Percentiles rank a stretch among this genome's conserved stretches.
phyloP scores from a whole-genome alignment of 2,113 vertebrate genomes.

The Anoplopoma fimbria region DNA sequence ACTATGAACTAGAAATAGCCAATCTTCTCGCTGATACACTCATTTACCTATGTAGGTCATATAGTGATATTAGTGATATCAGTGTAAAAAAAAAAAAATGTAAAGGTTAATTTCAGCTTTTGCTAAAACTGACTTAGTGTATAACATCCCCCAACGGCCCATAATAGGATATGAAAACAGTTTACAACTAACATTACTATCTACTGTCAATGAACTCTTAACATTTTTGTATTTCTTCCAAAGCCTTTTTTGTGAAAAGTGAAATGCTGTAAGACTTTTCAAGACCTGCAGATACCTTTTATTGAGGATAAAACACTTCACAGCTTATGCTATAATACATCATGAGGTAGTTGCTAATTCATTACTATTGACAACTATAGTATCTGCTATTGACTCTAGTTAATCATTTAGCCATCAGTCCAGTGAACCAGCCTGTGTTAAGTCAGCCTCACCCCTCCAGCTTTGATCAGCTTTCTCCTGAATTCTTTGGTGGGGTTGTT shows the following conservation, averaged over 20 bases:
- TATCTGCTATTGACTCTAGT: slow-evolving; percentile 1
- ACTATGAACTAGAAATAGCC: too few species aligned
- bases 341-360: too few species aligned
- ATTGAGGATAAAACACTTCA: not conserved
- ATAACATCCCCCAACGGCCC: not conserved
- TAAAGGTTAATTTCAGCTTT: not conserved
- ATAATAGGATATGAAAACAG: not conserved
- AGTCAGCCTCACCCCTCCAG: slow-evolving; percentile 91
- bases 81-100: too few species aligned
- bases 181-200: not conserved
- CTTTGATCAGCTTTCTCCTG: slow-evolving; percentile 95
- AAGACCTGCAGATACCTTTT: not conserved
- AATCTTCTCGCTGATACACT: too few species aligned
- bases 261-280: not conserved
- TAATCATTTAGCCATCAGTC: slow-evolving; percentile 14
- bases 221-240: not conserved
- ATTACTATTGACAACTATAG: not conserved
- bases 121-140: not conserved
- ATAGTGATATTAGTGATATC: too few species aligned
- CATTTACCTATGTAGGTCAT: too few species aligned
- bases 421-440: not conserved
- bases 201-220: not conserved
- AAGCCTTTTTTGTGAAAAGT: not conserved
- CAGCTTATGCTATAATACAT: not conserved
- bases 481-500: slow-evolving; percentile 99